These are phyloP conservation scores for Pegoplata infirma DNA, from an alignment of 2,888 invertebrate species.

Conservation along the genomic window DNA sequence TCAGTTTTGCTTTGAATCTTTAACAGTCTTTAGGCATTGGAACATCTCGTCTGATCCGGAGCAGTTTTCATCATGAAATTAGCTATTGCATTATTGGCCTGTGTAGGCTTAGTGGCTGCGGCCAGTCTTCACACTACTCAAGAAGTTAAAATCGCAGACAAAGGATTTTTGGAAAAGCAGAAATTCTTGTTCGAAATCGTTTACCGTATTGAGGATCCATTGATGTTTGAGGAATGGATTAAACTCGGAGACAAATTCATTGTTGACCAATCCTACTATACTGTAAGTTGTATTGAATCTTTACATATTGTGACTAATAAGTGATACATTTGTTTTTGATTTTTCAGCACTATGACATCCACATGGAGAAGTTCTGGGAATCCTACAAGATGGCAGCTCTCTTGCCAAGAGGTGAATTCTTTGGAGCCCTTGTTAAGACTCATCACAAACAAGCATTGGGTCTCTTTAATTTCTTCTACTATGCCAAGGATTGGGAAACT, in stretches of 20 bases:
- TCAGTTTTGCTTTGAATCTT: neutral
- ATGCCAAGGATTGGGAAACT: constrained; percentile 84
- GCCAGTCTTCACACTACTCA: constrained; percentile 53
- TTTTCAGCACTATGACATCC: constrained; percentile 63
- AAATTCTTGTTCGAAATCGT: constrained; percentile 71
- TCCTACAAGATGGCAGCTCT: constrained; percentile 74
- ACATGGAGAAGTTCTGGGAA: constrained; percentile 66
- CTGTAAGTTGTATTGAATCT: constrained; percentile 61
- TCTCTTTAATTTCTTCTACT: constrained; percentile 82
- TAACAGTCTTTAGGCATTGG: constrained; percentile 64
- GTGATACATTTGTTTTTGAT: neutral
- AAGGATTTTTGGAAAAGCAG: constrained; percentile 68
- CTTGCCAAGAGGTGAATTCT: constrained; percentile 80
- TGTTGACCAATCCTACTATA: constrained; percentile 68
- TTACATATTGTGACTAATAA: too few species aligned
- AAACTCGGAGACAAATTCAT: constrained; percentile 79
- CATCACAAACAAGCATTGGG: constrained; percentile 80
- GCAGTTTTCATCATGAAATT: constrained; percentile 66
- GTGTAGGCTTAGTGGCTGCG: constrained; percentile 64
- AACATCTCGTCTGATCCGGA: constrained; percentile 59
- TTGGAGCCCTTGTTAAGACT: constrained; percentile 78
- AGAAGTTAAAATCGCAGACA: constrained; percentile 69
- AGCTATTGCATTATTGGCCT: constrained; percentile 65
- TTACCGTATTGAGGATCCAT: constrained; percentile 66
- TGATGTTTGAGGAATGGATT: constrained; percentile 71